These are phyloP conservation scores for Carassius auratus DNA, from an alignment of 2,113 vertebrate genomes.

Conservation along the genomic window DNA sequence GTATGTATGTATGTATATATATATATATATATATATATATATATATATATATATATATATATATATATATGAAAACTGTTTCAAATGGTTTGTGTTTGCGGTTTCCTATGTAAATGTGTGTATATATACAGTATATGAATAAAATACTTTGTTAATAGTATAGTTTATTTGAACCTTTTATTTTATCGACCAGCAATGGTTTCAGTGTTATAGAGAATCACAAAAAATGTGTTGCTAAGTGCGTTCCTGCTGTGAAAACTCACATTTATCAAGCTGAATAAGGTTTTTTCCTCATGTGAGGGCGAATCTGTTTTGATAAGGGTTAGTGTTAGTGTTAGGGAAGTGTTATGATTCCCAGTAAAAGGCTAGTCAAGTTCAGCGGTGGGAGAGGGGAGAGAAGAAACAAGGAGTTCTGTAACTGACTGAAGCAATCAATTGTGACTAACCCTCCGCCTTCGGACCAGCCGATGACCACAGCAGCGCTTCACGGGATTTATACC, in stretches of 20 bases:
- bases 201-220: too few species aligned
- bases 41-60: too few species aligned
- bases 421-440: conserved; percentile 66
- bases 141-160: too few species aligned
- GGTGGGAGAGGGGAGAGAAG: conserved; percentile 65
- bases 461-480: fast-evolving
- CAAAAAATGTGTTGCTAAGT: too few species aligned
- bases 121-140: background rate
- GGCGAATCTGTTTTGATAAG: background rate
- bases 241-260: background rate
- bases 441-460: conserved; percentile 62
- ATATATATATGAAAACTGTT: too few species aligned
- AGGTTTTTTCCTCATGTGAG: too few species aligned
- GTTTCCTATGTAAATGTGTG: background rate
- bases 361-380: conserved; percentile 59
- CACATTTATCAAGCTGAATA: too few species aligned
- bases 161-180: background rate
- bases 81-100: background rate
- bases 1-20: too few species aligned
- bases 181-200: background rate
- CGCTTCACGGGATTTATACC: conserved; percentile 6
- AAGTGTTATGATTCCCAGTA: background rate
- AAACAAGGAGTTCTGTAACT: conserved; percentile 64
- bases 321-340: too few species aligned
- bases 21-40: too few species aligned